Evolutionary conservation across 1,140 invertebrate genomes (phyloP).

Genomic region (Drosophila rufa): DNA sequence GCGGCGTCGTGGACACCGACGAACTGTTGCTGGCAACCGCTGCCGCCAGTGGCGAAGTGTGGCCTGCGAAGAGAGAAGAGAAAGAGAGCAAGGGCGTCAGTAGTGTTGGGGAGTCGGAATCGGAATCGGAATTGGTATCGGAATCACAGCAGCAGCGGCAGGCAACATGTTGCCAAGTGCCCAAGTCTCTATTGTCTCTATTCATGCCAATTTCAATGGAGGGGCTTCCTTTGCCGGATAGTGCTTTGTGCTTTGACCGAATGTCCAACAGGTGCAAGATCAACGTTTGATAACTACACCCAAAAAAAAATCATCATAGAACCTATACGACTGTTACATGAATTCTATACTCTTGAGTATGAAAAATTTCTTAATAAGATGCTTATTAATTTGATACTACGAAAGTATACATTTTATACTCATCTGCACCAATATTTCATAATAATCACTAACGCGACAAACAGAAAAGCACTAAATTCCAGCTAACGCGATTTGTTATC

Average conservation of each 20-base stretch:
- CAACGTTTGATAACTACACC: neutral
- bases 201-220: neutral
- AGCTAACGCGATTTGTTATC: too few relatives aligned
- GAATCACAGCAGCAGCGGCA: constrained; percentile 19
- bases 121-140: neutral
- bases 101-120: constrained; percentile 4
- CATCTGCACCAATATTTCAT: too few relatives aligned
- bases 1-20: constrained; percentile 61
- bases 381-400: too few relatives aligned
- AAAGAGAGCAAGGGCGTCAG: constrained; percentile 10
- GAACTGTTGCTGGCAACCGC: constrained; percentile 78
- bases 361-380: too few relatives aligned
- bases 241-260: neutral
- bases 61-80: constrained; percentile 47
- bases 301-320: too few relatives aligned
- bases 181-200: neutral
- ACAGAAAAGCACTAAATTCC: too few relatives aligned
- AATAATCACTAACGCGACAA: too few relatives aligned
- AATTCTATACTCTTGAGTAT: too few relatives aligned
- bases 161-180: constrained; percentile 61
- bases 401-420: too few relatives aligned
- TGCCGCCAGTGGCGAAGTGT: constrained; percentile 77
- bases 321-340: too few relatives aligned
- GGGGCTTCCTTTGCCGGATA: neutral
- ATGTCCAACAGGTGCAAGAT: neutral